A percentile compares a stretch with the other conserved stretches of the same genome.
These are phyloP conservation scores for Caenorhabditis angaria DNA, from an alignment of 2,888 invertebrate genomes.

Conservation along the genomic window DNA sequence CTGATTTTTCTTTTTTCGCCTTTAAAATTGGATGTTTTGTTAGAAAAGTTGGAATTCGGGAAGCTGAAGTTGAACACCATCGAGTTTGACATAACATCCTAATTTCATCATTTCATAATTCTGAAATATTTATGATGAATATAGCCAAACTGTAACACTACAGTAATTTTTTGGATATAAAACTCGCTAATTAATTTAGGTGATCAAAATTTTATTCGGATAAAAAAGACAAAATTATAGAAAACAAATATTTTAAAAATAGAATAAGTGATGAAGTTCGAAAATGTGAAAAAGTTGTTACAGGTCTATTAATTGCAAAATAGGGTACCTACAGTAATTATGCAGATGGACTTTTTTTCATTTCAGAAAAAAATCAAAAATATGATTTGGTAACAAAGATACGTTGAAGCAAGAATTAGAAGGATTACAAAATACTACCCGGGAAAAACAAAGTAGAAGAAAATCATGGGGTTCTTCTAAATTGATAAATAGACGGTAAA, in stretches of 20 bases:
- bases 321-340: conserved; percentile 4
- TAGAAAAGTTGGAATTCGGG: background rate
- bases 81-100: background rate
- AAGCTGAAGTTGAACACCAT: background rate
- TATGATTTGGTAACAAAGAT: background rate
- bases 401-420: too few relatives aligned
- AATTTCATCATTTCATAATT: background rate
- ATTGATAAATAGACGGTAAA: too few relatives aligned
- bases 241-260: background rate
- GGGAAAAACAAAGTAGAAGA: too few relatives aligned
- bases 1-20: conserved; percentile 48
- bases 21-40: conserved; percentile 48
- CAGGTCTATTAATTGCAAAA: background rate
- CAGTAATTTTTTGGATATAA: too few relatives aligned
- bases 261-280: background rate
- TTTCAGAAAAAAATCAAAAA: background rate
- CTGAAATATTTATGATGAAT: background rate
- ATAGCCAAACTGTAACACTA: background rate
- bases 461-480: too few relatives aligned
- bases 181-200: background rate
- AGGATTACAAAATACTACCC: too few relatives aligned
- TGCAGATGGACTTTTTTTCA: background rate
- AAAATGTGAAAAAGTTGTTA: background rate
- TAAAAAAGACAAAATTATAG: background rate
- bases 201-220: background rate